Conservation (phyloP, 1,140 invertebrate species). For the Phthorimaea operculella region DNA sequence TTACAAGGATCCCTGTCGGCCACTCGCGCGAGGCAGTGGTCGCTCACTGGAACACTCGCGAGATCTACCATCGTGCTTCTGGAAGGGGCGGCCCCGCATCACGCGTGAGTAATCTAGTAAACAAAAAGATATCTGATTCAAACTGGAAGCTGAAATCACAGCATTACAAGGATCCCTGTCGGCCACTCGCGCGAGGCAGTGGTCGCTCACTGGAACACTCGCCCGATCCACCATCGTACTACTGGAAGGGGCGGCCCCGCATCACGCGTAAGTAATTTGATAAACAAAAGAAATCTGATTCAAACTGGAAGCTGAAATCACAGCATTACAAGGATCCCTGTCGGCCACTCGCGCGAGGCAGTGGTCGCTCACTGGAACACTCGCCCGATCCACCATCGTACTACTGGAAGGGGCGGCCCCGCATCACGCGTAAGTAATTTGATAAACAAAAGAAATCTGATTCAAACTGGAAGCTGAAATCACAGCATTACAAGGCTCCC, state of each 20-base stretch:
- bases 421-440: conserved; percentile 80
- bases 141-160: conserved; percentile 91
- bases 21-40: conserved; percentile 88
- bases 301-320: conserved; percentile 91
- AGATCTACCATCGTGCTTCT: conserved; percentile 92
- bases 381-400: conserved; percentile 92
- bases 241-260: conserved; percentile 88
- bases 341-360: conserved; percentile 88
- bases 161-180: conserved; percentile 83
- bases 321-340: conserved; percentile 82
- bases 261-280: conserved; percentile 78
- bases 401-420: conserved; percentile 90
- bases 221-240: conserved; percentile 93
- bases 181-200: conserved; percentile 87
- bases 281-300: conserved; percentile 79
- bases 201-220: conserved; percentile 89
- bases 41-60: conserved; percentile 90
- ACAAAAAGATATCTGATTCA: conserved; percentile 82
- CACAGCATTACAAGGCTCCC: conserved; percentile 81
- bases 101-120: conserved; percentile 75
- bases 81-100: conserved; percentile 88
- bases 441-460: conserved; percentile 70
- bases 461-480: conserved; percentile 93
- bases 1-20: conserved; percentile 83
- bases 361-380: conserved; percentile 89